Evolutionary conservation across 2,797 vertebrate genomes (phyloP), one percentile per base, ranked within the genome.

Genomic region (Cossypha caffra): DNA sequence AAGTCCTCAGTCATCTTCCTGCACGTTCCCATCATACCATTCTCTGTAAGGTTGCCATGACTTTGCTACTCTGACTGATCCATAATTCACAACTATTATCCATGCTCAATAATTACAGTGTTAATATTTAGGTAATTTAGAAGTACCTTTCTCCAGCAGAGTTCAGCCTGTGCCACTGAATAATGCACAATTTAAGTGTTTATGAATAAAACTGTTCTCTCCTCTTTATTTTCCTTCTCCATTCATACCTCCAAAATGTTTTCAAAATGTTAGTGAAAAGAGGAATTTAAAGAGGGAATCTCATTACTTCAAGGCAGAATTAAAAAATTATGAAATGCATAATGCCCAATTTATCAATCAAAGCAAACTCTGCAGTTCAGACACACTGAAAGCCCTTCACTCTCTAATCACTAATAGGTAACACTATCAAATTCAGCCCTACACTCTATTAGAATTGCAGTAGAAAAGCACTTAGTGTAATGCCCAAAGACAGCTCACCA

Each of bases 71-170:
- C 58, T 87, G 87, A 20, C 86, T 92, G 68, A 91, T 93, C 29
- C 91, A 94, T 93, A 93, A 91, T 94, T 95, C 84, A 92, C 73
- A 81, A 80, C 81, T 86, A 61, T 87, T 92, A 96, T 55, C 72
- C 54, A 55, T 28, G 82, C 69, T 94, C 67, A 79, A 40, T 90
- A 97, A 96, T 95, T 88, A 61, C 71, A 93, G 37, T 13, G 75
- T 91, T 93, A 95, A 96, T 96, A 91, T 95, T 83, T 89, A 76
- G 82, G 62, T 75, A 88, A 91, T 93, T 94, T 77, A 29, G 33
- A 85, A 93, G 64, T 68, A 77, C 67, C 52, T 89, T 80, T 86
- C 50, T 71, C 59, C 2, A 2, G 42, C 84, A 87, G 57, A 85
- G 57, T 64, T 94, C 78, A 75, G 57, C 31, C 68, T 62, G 24